Evolutionary conservation across 30 jellyfish, hydroid and myxozoan species (phyloP).

Genomic region (Nemopilema nomurai): DNA sequence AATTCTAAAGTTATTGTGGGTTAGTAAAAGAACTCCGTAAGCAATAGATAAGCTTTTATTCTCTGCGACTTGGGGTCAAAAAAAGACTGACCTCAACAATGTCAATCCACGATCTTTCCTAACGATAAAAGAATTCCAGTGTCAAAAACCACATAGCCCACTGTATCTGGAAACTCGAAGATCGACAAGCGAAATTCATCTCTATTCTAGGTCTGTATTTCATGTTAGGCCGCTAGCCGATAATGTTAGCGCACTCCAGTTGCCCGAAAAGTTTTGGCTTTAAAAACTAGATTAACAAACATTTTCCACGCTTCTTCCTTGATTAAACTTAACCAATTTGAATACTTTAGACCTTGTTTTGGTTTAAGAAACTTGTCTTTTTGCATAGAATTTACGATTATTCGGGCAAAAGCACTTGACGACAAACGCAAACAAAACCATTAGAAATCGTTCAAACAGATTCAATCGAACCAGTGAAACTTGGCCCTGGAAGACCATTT

Average conservation of each 20-base stretch:
- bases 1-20: conserved; percentile 16
- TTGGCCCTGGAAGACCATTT: background rate
- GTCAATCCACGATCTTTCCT: conserved; percentile 1
- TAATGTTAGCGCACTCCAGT: background rate
- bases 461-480: background rate
- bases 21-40: conserved; percentile 21
- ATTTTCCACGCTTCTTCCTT: background rate
- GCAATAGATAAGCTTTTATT: conserved; percentile 45
- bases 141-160: conserved; percentile 24
- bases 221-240: background rate
- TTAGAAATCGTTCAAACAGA: background rate
- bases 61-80: conserved; percentile 4
- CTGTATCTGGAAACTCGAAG: background rate
- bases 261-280: background rate
- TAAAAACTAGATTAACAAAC: background rate
- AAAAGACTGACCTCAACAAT: conserved; percentile 39
- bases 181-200: background rate
- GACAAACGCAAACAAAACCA: background rate
- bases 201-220: background rate
- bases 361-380: background rate
- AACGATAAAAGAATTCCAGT: conserved; percentile 31
- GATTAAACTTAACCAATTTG: background rate
- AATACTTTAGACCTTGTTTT: background rate
- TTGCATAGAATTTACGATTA: background rate
- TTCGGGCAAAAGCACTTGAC: background rate